Evolutionary conservation across 2,888 invertebrate genomes (phyloP), one percentile per base, ranked within the genome.

Genomic region (Hoplodrina ambigua): DNA sequence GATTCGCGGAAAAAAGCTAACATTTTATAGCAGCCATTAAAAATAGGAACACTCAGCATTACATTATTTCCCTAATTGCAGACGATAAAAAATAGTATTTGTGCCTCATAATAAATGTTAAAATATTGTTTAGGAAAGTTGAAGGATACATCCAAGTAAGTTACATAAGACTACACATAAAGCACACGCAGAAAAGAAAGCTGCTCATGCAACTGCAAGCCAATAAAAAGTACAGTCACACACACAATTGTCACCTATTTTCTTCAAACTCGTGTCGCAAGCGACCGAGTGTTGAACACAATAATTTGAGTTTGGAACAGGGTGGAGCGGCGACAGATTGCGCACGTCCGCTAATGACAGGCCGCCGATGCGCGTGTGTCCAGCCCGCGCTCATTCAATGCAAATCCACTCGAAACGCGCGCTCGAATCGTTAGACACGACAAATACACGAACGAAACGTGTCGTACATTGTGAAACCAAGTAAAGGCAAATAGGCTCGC

Each of bases 331-430:
- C 88, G 87, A 89, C 90, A 88, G 91, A 91, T 90, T 89, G 90
- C 88, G 91, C 90, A 87, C 91, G 93, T 91, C 93, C 93, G 90
- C 87, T 95, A 95, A 95, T 95, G 95, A 95, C 95, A 95, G 95
- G 89, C 92, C 94, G 89, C 89, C 88, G 91, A 88, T 82, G 88
- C 88, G 89, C 89, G 89, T 94, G 90, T 93, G 94, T 94, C 95
- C 95, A 92, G 94, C 92, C 92, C 93, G 92, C 88, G 89, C 85
- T 90, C 94, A 95, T 95, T 95, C 95, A 94, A 95, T 95, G 95
- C 95, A 93, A 95, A 95, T 95, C 86, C 81, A 79, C 80, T 76
- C 72, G 78, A 71, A 84, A 75, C 62, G 76, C 75, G 85, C 83
- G 82, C 84, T 89, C 79, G 87, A 90, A 91, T 83, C 80, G 85